These are phyloP conservation scores for Halichoerus grypus DNA, from an alignment of 2,113 vertebrate genomes.

Conservation along the genomic window DNA sequence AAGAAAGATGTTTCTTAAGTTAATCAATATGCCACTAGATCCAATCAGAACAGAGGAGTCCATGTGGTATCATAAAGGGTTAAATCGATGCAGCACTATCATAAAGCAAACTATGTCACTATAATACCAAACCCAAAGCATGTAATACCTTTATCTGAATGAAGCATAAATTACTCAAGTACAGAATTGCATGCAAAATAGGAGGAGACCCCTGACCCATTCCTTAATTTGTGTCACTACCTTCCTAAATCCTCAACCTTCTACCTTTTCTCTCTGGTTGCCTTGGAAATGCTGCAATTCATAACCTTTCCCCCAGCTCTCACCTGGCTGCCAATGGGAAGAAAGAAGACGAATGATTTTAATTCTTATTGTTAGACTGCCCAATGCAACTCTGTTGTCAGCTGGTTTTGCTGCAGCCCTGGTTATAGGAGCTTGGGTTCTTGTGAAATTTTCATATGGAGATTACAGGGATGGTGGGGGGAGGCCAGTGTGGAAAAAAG, in stretches of 20 bases:
- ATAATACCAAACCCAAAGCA: neutral
- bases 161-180: neutral
- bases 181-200: neutral
- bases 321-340: constrained; percentile 54
- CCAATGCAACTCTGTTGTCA: neutral
- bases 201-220: neutral
- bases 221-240: neutral
- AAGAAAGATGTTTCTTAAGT: neutral
- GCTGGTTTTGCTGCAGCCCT: neutral
- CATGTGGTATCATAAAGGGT: neutral
- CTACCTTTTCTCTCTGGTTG: constrained; percentile 10
- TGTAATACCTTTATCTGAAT: neutral
- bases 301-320: constrained; percentile 54
- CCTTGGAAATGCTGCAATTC: constrained; percentile 51
- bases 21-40: neutral
- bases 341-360: constrained; percentile 76
- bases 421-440: neutral
- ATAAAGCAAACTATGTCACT: neutral
- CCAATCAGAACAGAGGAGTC: neutral
- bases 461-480: neutral
- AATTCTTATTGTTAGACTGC: neutral
- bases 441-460: neutral
- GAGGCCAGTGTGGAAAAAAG: neutral
- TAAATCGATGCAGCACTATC: neutral
- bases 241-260: neutral